These are phyloP conservation scores for Argynnis bischoffii DNA, from an alignment of 2,888 invertebrate genomes.

Conservation along the genomic window DNA sequence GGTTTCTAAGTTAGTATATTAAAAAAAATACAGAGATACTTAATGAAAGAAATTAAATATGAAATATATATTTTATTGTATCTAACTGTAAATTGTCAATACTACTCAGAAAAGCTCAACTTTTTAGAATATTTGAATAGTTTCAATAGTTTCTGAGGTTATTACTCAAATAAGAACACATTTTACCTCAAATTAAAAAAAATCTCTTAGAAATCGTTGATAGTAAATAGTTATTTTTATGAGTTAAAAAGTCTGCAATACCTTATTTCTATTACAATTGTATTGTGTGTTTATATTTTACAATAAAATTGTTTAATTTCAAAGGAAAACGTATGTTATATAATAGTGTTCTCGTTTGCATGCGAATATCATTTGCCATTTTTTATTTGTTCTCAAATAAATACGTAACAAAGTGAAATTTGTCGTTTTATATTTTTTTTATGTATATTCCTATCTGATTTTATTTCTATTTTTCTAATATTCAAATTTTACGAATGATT, in stretches of 20 bases:
- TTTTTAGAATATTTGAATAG: too few species aligned
- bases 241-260: not conserved
- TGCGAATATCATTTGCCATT: conserved; percentile 61
- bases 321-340: conserved; percentile 46
- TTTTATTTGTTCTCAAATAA: conserved; percentile 49
- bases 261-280: not conserved
- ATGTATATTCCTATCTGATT: not conserved
- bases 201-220: too few species aligned
- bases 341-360: conserved; percentile 71
- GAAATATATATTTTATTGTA: not conserved
- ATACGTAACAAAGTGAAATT: conserved; percentile 41
- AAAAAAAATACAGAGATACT: not conserved
- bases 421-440: conserved; percentile 20
- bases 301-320: conserved; percentile 12
- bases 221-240: too few species aligned
- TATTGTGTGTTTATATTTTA: conserved; percentile 44
- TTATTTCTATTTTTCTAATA: not conserved
- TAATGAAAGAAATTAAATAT: not conserved
- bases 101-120: too few species aligned
- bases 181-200: too few species aligned
- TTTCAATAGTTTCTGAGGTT: too few species aligned
- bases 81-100: too few species aligned
- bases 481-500: too few species aligned
- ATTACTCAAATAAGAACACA: too few species aligned
- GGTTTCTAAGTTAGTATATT: not conserved